Evolutionary conservation across 1,140 invertebrate species (phyloP), one percentile per base, ranked within the genome.

Genomic region (Lerema accius): DNA sequence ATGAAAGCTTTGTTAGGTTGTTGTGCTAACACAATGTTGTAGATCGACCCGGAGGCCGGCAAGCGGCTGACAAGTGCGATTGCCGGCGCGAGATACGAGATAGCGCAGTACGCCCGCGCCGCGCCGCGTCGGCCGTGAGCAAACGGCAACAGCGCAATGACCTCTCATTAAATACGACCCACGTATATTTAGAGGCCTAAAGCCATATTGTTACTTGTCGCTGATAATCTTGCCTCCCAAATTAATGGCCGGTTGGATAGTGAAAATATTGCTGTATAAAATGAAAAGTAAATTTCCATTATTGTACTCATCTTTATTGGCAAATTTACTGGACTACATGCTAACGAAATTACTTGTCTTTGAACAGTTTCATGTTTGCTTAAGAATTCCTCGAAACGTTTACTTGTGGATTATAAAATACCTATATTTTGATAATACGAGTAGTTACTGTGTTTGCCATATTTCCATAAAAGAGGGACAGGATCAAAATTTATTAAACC

Each of bases 41-140:
- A 32, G 28, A 32, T 32, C 28, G 28, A 23, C 19, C 9, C 14
- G 39, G 16, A 72, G 68, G 76, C 71, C 73, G 67, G 66, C 59
- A 43, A 53, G 65, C 62, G 69, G 67, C 76, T 77, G 73, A 77
- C 70, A 80, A 75, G 77, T 76, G 70, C 72, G 78, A 78, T 73
- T 71, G 69, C 53, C 40, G 53, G 51, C 58, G 55, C 60, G 62
- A 81, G 77, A 80, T 81, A 78, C 69, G 55, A 78, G 78, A 84
- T 79, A 78, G 72, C 72, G 37, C 67, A 71, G 70, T 71, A 69
- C n/a, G n/a, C n/a, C n/a, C n/a, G n/a, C n/a, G n/a, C n/a, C n/a
- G n/a, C 73, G 70, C 73, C 75, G 75, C 46, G 68, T 2, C 19
- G 19, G 19, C 2, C 19, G 19, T 23, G 19, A 23, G 19, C 2